These are phyloP conservation scores for Amphiura filiformis DNA, from an alignment of 35 echinoderm and acorn worm species.

Conservation along the genomic window DNA sequence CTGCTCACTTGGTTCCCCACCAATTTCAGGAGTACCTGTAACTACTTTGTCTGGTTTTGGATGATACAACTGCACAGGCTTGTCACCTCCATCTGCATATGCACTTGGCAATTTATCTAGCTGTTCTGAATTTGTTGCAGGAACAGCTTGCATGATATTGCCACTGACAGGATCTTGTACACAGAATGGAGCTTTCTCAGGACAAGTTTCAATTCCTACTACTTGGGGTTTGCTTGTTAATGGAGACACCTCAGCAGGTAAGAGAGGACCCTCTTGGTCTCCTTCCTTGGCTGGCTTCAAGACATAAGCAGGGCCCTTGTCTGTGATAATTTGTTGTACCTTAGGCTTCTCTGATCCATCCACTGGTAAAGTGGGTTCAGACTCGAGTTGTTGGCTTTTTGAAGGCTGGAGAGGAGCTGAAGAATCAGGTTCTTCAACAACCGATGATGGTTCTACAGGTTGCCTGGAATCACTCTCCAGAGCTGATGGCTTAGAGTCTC, in stretches of 20 bases:
- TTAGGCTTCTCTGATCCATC: neutral
- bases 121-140: constrained; percentile 35
- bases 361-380: neutral
- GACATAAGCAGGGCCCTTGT: constrained; percentile 57
- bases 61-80: constrained; percentile 35
- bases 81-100: constrained; percentile 1
- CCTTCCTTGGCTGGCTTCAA: constrained; percentile 24
- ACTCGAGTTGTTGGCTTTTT: no score
- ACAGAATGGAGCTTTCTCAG: neutral
- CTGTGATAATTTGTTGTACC: constrained; percentile 45
- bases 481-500: neutral
- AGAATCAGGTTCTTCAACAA: no score
- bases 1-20: constrained; percentile 4
- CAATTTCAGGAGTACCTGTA: neutral
- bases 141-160: constrained; percentile 30
- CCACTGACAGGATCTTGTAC: constrained; percentile 51
- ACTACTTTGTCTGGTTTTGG: constrained; percentile 12
- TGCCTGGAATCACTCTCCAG: neutral
- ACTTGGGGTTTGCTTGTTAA: constrained; percentile 3
- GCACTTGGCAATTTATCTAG: constrained; percentile 7
- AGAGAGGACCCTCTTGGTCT: neutral
- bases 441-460: neutral
- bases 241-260: neutral
- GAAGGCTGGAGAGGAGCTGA: no score
- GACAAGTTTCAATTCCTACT: neutral